Conservation (phyloP, 2,113 vertebrate species). For the Meriones unguiculatus region DNA sequence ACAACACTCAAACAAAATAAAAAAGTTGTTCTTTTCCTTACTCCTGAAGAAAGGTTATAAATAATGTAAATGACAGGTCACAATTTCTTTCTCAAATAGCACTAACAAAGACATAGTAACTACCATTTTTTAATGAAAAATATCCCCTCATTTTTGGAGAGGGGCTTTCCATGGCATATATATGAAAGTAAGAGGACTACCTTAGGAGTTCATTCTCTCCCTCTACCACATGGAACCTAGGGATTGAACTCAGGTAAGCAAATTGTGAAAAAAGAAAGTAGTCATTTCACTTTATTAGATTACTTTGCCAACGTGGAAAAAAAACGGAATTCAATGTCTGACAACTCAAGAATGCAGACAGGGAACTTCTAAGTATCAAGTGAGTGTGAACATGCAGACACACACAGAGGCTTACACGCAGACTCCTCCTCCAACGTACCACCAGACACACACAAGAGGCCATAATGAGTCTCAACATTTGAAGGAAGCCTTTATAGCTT, state of each 20-base stretch:
- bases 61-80: background rate
- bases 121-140: background rate
- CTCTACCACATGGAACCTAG: background rate
- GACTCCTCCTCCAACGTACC: too few species aligned
- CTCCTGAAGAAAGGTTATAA: background rate
- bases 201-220: background rate
- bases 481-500: background rate
- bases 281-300: constrained; percentile 18
- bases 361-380: background rate
- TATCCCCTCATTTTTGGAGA: too few species aligned
- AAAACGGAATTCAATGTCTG: background rate
- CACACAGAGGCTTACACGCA: background rate
- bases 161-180: background rate
- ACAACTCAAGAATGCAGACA: background rate
- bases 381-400: background rate
- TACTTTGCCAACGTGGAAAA: constrained; percentile 39
- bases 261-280: background rate
- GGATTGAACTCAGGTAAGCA: background rate
- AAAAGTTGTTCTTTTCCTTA: constrained; percentile 21
- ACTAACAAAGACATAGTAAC: background rate
- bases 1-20: background rate
- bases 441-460: background rate
- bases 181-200: too few species aligned
- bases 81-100: background rate
- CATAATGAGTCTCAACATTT: background rate